Conservation (phyloP, 2,113 vertebrate genomes). For the Vulpes ferrilata region DNA sequence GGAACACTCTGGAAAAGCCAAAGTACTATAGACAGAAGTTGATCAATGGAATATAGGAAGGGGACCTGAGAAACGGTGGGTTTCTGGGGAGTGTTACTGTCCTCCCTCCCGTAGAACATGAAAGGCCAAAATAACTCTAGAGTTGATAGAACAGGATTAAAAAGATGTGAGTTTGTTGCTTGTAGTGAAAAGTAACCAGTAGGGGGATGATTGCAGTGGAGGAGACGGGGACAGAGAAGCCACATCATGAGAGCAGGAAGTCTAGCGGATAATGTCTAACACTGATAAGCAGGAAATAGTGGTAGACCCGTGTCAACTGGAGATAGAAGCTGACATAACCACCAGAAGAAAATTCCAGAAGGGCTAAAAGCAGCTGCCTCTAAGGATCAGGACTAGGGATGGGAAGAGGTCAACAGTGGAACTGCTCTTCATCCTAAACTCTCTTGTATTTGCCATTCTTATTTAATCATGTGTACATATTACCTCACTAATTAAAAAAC, state of each 20-base stretch:
- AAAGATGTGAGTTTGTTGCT: neutral
- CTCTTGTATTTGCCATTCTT: neutral
- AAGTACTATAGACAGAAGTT: neutral
- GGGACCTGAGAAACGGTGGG: neutral
- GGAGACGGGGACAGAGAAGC: neutral
- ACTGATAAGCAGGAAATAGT: slow-evolving; percentile 20
- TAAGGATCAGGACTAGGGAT: neutral
- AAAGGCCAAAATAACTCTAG: neutral
- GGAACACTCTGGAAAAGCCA: neutral
- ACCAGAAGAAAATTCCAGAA: slow-evolving; percentile 22
- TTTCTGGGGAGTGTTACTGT: neutral
- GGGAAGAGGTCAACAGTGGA: neutral
- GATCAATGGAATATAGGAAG: neutral
- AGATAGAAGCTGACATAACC: neutral
- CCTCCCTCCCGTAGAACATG: neutral
- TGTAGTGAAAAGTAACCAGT: neutral
- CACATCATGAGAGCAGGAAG: slow-evolving; percentile 10
- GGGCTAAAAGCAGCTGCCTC: neutral
- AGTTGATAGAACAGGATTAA: neutral
- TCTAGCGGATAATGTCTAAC: neutral
- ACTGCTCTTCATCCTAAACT: neutral
- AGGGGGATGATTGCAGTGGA: neutral
- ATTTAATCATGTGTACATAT: neutral
- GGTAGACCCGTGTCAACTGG: neutral
- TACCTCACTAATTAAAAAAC: neutral